Percentiles rank a stretch among this genome's conserved stretches.
Conservation (phyloP, 2,888 invertebrate genomes). For the Nezara viridula region DNA sequence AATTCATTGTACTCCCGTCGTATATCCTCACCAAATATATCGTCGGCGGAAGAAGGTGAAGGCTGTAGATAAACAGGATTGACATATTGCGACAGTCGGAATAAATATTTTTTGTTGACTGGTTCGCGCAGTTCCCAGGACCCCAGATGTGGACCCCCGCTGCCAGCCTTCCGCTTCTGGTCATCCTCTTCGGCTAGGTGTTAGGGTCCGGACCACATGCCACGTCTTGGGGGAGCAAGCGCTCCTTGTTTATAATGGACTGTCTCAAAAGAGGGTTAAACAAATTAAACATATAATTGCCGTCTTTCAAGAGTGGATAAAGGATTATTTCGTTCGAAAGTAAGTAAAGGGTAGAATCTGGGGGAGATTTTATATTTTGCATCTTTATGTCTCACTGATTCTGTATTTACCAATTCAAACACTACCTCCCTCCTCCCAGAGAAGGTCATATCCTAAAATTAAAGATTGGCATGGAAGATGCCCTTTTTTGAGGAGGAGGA, state of each 20-base stretch:
- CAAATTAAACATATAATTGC: too few species aligned
- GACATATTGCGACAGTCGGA: conserved; percentile 37
- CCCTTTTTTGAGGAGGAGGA: too few species aligned
- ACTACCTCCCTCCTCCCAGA: too few species aligned
- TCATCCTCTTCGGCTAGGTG: not conserved
- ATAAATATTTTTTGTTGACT: conserved; percentile 45
- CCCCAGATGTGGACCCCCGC: conserved; percentile 44
- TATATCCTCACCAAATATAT: not conserved
- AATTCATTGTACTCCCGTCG: not conserved
- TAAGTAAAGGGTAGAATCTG: too few species aligned
- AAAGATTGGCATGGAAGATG: too few species aligned
- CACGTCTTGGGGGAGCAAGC: not conserved
- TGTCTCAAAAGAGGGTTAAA: not conserved
- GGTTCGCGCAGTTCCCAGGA: conserved; percentile 30
- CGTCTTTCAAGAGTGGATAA: too few species aligned
- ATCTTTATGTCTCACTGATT: too few species aligned
- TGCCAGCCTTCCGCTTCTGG: conserved; percentile 30
- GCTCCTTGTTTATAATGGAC: not conserved
- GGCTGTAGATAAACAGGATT: conserved; percentile 33
- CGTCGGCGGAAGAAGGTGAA: conserved; percentile 18
- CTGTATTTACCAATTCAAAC: too few species aligned
- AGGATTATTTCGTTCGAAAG: too few species aligned
- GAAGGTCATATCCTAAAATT: too few species aligned
- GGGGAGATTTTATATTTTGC: too few species aligned
- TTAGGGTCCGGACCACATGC: not conserved